Conservation (phyloP, 2,888 invertebrate genomes). For the Schizotus pectinicornis region DNA sequence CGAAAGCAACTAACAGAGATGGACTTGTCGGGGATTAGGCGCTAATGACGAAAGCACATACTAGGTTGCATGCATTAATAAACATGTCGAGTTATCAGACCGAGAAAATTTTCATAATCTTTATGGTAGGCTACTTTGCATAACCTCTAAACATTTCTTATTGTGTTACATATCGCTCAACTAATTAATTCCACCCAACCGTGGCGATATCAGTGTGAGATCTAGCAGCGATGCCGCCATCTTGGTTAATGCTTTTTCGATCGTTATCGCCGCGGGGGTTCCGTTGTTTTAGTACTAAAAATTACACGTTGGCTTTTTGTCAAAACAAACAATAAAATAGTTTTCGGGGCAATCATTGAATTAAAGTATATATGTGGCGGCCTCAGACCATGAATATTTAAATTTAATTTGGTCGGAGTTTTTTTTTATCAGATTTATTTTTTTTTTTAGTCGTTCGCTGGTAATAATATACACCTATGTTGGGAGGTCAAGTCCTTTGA, state of each 20-base stretch:
- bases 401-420: constrained; percentile 1
- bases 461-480: neutral
- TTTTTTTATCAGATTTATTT: constrained; percentile 16
- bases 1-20: too few relatives aligned
- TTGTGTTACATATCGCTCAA: constrained; percentile 38
- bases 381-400: constrained; percentile 16
- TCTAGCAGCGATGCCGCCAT: constrained; percentile 17
- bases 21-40: neutral
- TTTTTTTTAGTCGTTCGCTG: constrained; percentile 11
- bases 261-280: constrained; percentile 1
- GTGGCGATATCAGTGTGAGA: constrained; percentile 28
- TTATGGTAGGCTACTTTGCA: constrained; percentile 37
- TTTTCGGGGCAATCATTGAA: constrained; percentile 4
- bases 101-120: constrained; percentile 43
- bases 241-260: constrained; percentile 12
- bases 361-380: constrained; percentile 8
- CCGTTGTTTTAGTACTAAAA: constrained; percentile 12
- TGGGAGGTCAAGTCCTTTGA: constrained; percentile 16
- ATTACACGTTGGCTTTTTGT: constrained; percentile 13
- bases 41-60: constrained; percentile 13
- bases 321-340: constrained; percentile 6
- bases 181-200: constrained; percentile 39
- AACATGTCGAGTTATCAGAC: constrained; percentile 38
- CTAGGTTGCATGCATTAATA: constrained; percentile 21
- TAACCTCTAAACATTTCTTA: constrained; percentile 38